phyloP scores from a whole-genome alignment of 2,888 invertebrate genomes.

The Monoplex corrugatus region DNA sequence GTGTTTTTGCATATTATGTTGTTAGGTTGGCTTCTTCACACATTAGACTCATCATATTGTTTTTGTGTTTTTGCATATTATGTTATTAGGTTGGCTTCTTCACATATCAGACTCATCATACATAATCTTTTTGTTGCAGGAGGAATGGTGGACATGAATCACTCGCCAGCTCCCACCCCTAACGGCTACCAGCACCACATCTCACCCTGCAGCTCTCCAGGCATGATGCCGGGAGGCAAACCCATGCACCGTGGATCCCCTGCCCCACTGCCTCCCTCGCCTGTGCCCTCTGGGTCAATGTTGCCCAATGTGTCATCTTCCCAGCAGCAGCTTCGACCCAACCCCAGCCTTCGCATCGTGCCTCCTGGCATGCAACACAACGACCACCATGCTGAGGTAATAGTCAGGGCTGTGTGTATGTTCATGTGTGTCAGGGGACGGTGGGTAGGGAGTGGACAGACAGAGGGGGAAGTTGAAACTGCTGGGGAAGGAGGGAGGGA shows the following conservation, averaged over 20 bases:
- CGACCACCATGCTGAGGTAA: slow-evolving; percentile 42
- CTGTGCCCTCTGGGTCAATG: slow-evolving; percentile 48
- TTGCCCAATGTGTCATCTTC: not conserved
- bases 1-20: too few relatives aligned
- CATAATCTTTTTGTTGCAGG: too few relatives aligned
- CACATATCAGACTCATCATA: too few relatives aligned
- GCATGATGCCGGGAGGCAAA: slow-evolving; percentile 57
- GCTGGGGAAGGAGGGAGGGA: not conserved
- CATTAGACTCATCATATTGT: too few relatives aligned
- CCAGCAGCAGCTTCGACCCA: slow-evolving; percentile 45
- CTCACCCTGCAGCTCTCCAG: slow-evolving; percentile 77
- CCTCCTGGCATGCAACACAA: slow-evolving; percentile 41
- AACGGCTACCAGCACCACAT: slow-evolving; percentile 77
- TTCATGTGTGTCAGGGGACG: not conserved
- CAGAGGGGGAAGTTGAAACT: not conserved
- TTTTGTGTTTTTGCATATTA: too few relatives aligned
- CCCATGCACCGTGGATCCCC: slow-evolving; percentile 51
- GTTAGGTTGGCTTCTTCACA: too few relatives aligned
- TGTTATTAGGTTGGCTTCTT: too few relatives aligned
- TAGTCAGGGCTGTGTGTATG: not conserved
- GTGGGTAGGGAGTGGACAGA: not conserved
- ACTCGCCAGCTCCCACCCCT: slow-evolving; percentile 68
- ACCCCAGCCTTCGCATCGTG: slow-evolving; percentile 48
- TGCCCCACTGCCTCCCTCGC: slow-evolving; percentile 46
- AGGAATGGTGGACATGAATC: slow-evolving; percentile 77